Evolutionary conservation across 2,797 vertebrate species (phyloP).

Genomic region (Diceros bicornis): DNA sequence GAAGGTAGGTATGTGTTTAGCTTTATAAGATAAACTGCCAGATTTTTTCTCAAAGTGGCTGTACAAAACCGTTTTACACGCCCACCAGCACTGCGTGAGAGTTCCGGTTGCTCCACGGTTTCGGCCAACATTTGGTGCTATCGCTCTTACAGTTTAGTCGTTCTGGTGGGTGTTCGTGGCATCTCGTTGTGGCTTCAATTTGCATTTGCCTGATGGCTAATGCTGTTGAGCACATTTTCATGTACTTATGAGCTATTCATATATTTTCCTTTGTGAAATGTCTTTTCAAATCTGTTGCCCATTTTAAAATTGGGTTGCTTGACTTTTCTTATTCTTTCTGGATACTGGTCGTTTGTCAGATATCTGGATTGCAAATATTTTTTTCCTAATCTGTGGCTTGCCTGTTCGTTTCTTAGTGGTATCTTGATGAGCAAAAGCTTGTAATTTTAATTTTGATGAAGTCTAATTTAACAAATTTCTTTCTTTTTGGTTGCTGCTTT

Average conservation of each 20-base stretch:
- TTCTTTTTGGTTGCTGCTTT: background rate
- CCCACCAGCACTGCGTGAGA: accelerated
- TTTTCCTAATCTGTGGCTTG: background rate
- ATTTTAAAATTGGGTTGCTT: background rate
- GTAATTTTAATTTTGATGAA: background rate
- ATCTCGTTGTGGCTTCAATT: background rate
- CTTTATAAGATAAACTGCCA: background rate
- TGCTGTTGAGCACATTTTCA: background rate
- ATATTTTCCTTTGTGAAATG: background rate
- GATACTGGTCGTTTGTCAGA: background rate
- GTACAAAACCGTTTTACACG: accelerated
- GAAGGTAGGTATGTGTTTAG: background rate
- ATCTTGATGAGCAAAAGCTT: background rate
- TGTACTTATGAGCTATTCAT: background rate
- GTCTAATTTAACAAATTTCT: background rate
- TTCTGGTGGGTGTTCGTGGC: background rate
- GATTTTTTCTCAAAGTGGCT: background rate
- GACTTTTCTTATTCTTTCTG: background rate
- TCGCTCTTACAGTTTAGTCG: background rate
- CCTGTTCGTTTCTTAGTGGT: background rate
- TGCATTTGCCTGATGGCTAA: background rate
- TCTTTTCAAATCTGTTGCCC: conserved; percentile 33
- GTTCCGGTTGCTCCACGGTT: background rate
- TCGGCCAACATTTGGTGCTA: accelerated
- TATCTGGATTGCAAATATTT: background rate